Evolutionary conservation across 2,797 vertebrate genomes (phyloP), one percentile per base, ranked within the genome.

Genomic region (Poeciliopsis gracilis): DNA sequence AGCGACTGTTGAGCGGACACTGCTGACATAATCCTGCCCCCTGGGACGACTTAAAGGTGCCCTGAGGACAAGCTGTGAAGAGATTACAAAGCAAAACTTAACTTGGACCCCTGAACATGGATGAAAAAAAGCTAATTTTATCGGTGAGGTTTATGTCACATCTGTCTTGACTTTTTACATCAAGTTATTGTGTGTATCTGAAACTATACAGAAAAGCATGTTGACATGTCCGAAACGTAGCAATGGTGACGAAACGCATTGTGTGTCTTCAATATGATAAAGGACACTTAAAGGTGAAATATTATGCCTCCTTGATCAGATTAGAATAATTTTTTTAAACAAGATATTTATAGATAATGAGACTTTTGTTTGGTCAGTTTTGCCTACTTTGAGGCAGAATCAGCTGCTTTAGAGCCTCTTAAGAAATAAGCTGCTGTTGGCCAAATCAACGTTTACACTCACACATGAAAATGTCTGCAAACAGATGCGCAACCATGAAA

Each of bases 21-120:
- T 95, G 96, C 23, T 90, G 88, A 2, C 97, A 98, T 73, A 96
- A 89, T 77, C 97, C 97, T 0, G 91, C 72, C 0, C 97, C 97
- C 91, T 98, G 97, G 90, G 88, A 95, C 25, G 97, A 97, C 91
- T 98, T 98, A 93, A 98, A 98, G 3, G 95, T 98, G 84, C 97
- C 97, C 2, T 95, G 96, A 43, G 97, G 97, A 85, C 97, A 98
- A n/a, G 97, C 97, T 98, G 94, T 0, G 8, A 4, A 41, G 84
- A 73, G 55, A 82, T 63, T 73, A 23, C 9, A 23, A 1, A 4
- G 15, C n/a, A 47, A 47, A 63, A 43, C 15, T 76, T 5, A 77
- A 75, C 4, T 57, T 71, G 51, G 45, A 33, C 28, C 73, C 12
- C 33, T 75, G 30, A 61, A 79, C 74, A 53, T 41, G 25, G 4